Conservation (phyloP, 1,140 invertebrate species). For the Acromyrmex charruanus region DNA sequence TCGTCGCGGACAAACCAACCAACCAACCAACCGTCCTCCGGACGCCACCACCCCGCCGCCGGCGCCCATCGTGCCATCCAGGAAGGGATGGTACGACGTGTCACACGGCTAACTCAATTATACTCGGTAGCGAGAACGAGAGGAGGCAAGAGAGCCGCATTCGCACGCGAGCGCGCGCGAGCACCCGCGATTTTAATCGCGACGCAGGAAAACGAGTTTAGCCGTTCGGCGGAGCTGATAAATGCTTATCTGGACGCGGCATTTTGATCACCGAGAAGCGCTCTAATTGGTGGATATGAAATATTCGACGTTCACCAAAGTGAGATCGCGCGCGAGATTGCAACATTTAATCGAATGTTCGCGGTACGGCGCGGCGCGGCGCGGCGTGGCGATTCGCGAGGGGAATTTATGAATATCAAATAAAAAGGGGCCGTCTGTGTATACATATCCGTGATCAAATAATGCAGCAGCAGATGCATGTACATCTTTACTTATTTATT, state of each 20-base stretch:
- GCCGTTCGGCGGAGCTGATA: constrained; percentile 44
- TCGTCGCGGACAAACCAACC: constrained; percentile 50
- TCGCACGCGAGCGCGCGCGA: constrained; percentile 29
- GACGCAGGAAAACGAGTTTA: constrained; percentile 63
- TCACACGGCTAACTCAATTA: constrained; percentile 80
- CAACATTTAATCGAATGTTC: constrained; percentile 44
- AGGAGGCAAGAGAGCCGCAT: not conserved
- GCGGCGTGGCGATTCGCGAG: not conserved
- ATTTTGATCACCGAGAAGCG: constrained; percentile 62
- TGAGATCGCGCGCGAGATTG: constrained; percentile 54
- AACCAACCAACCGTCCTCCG: not conserved
- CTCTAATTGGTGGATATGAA: constrained; percentile 61
- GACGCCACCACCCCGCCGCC: constrained; percentile 4
- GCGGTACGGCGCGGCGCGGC: not conserved
- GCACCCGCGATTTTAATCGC: constrained; percentile 64
- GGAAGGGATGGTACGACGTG: constrained; percentile 71
- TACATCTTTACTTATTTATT: constrained; percentile 5
- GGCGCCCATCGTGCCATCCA: not conserved
- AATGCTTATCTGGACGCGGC: constrained; percentile 59
- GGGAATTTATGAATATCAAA: constrained; percentile 47
- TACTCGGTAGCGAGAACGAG: constrained; percentile 60
- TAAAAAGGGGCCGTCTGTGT: constrained; percentile 7
- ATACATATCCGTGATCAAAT: not conserved
- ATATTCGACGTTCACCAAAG: constrained; percentile 49
- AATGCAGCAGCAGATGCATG: not conserved